phyloP scores from a whole-genome alignment of 2,113 vertebrate species.

The Theristicus caerulescens region DNA sequence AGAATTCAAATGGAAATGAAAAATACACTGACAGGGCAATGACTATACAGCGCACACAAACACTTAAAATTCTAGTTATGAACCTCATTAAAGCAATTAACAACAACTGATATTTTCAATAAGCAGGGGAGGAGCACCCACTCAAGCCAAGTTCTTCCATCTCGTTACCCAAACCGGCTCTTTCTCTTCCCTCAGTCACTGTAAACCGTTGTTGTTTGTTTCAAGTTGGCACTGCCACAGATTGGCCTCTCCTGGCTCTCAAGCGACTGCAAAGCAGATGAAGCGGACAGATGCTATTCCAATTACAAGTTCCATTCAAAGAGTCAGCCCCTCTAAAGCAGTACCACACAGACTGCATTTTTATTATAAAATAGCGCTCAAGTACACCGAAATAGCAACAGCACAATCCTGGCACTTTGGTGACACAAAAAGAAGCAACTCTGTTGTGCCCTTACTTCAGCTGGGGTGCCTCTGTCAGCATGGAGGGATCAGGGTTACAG shows the following conservation, averaged over 20 bases:
- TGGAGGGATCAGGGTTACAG: background rate
- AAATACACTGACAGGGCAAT: background rate
- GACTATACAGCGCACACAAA: background rate
- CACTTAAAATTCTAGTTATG: background rate
- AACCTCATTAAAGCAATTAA: constrained; percentile 38
- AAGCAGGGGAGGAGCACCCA: background rate
- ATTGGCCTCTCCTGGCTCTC: background rate
- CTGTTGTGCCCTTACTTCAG: background rate
- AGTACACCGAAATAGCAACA: background rate
- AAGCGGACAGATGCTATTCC: constrained; percentile 6
- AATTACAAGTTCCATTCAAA: background rate
- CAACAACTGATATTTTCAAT: background rate
- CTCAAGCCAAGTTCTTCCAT: constrained; percentile 7
- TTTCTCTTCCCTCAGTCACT: background rate
- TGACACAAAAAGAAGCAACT: background rate
- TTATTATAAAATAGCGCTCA: background rate
- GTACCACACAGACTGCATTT: background rate
- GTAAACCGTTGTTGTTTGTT: background rate
- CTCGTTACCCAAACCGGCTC: background rate
- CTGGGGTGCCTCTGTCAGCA: background rate
- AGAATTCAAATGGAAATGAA: background rate
- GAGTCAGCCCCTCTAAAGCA: background rate
- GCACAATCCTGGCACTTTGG: background rate
- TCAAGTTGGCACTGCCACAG: background rate
- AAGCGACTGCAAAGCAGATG: background rate